Conservation (phyloP, 2,113 vertebrate species). For the Alethe castanea region DNA sequence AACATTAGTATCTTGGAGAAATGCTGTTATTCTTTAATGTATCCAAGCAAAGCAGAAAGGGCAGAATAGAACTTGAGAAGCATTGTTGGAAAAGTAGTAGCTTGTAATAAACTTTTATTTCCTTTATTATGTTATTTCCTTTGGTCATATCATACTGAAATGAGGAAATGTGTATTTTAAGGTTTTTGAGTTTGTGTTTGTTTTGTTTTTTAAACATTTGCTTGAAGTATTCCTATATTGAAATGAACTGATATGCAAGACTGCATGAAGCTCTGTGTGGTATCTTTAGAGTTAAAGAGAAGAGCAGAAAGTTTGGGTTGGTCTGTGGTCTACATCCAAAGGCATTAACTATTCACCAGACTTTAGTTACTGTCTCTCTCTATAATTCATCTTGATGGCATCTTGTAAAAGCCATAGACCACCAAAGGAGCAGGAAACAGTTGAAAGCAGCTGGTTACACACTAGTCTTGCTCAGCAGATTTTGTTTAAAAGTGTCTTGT, state of each 20-base stretch:
- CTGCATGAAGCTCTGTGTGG: neutral
- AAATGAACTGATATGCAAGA: neutral
- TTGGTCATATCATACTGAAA: neutral
- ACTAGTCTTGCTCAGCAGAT: neutral
- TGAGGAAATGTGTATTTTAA: neutral
- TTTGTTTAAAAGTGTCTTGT: neutral
- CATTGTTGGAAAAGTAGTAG: neutral
- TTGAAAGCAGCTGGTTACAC: neutral
- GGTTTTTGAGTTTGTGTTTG: neutral
- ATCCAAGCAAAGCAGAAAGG: neutral
- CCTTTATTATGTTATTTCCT: neutral
- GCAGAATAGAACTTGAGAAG: neutral
- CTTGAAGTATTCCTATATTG: neutral
- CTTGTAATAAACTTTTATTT: neutral
- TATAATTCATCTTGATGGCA: neutral
- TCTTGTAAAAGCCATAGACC: neutral
- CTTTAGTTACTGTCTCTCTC: neutral
- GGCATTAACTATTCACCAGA: neutral
- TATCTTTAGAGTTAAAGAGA: neutral
- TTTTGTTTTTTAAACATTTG: neutral
- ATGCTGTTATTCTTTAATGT: neutral
- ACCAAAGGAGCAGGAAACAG: conserved; percentile 18
- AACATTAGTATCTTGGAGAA: neutral
- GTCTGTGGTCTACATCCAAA: neutral
- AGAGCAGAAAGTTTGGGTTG: neutral